Conservation (phyloP, 1,140 invertebrate species). For the Steinernema khuongi region DNA sequence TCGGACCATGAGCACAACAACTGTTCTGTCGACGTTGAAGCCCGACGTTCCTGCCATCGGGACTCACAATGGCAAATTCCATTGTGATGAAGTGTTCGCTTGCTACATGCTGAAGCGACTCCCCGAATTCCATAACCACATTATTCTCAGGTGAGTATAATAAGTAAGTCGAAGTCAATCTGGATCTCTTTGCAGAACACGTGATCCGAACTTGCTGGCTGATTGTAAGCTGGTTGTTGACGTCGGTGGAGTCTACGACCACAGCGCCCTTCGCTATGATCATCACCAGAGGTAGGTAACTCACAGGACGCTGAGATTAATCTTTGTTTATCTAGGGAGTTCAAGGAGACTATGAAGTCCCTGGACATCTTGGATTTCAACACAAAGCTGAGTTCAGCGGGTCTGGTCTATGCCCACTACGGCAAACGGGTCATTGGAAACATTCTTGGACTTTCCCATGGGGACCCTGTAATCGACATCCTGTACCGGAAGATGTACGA, state of each 20-base stretch:
- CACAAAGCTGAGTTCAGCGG: slow-evolving; percentile 84
- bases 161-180: neutral
- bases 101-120: slow-evolving; percentile 81
- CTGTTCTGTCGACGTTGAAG: neutral
- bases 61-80: slow-evolving; percentile 71
- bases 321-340: slow-evolving; percentile 65
- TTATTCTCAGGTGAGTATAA: slow-evolving; percentile 68
- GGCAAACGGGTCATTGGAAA: slow-evolving; percentile 72
- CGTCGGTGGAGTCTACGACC: slow-evolving; percentile 84
- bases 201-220: slow-evolving; percentile 68
- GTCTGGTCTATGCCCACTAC: slow-evolving; percentile 84
- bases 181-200: slow-evolving; percentile 61
- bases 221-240: slow-evolving; percentile 91
- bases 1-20: neutral
- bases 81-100: slow-evolving; percentile 91
- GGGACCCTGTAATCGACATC: slow-evolving; percentile 59
- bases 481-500: slow-evolving; percentile 82
- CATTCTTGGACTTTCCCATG: slow-evolving; percentile 30
- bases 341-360: slow-evolving; percentile 66
- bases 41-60: slow-evolving; percentile 59
- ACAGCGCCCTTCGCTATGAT: slow-evolving; percentile 74
- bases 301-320: neutral
- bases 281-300: slow-evolving; percentile 78
- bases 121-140: slow-evolving; percentile 73
- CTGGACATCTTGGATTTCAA: slow-evolving; percentile 60